These are phyloP conservation scores for Hydrolagus colliei DNA, from an alignment of 2,797 vertebrate genomes.

Conservation along the genomic window DNA sequence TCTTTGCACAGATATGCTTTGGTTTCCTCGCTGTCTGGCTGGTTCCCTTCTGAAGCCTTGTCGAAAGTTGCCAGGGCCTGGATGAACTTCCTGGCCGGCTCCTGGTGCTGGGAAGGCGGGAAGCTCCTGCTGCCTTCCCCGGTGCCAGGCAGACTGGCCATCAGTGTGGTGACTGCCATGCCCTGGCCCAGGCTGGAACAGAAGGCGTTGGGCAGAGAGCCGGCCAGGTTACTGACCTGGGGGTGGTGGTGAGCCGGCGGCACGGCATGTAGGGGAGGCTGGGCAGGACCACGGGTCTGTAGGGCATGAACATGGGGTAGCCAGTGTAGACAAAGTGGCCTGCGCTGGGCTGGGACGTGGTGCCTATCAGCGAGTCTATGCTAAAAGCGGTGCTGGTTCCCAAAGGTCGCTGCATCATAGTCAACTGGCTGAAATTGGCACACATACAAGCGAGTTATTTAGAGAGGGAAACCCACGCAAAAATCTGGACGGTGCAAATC, in stretches of 20 bases:
- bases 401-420: constrained; percentile 94
- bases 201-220: constrained; percentile 76
- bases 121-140: constrained; percentile 51
- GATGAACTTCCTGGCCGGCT: constrained; percentile 77
- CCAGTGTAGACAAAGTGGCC: constrained; percentile 87
- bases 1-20: constrained; percentile 75
- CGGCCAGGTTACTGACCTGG: constrained; percentile 73
- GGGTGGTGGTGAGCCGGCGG: constrained; percentile 69
- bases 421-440: constrained; percentile 75
- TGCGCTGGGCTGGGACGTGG: constrained; percentile 77
- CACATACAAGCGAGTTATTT: constrained; percentile 62
- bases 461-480: constrained; percentile 5
- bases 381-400: constrained; percentile 90
- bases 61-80: constrained; percentile 72
- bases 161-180: constrained; percentile 85
- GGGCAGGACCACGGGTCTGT: constrained; percentile 86
- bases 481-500: constrained; percentile 40
- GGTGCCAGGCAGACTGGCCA: constrained; percentile 77
- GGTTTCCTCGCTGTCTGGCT: constrained; percentile 69
- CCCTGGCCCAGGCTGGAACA: constrained; percentile 86
- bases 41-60: constrained; percentile 65
- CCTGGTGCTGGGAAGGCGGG: constrained; percentile 71
- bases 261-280: constrained; percentile 58
- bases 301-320: constrained; percentile 96
- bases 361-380: constrained; percentile 92